Percentiles rank a stretch among this genome's conserved stretches.
These are phyloP conservation scores for Deilephila porcellus DNA, from an alignment of 2,888 invertebrate species.

Conservation along the genomic window DNA sequence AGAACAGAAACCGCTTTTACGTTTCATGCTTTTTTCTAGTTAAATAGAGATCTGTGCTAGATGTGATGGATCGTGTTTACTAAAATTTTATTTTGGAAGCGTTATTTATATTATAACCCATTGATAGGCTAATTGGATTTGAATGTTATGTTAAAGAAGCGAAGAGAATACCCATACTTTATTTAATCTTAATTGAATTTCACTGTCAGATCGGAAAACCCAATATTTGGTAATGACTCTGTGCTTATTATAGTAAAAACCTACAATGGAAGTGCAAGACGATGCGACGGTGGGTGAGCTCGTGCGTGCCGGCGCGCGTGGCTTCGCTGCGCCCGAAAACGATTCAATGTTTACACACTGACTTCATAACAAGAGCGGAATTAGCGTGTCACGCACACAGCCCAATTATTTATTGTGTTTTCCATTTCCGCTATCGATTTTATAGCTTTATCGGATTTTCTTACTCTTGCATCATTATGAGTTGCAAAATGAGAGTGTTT, in stretches of 20 bases:
- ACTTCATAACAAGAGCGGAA: constrained; percentile 20
- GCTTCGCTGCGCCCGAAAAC: constrained; percentile 44
- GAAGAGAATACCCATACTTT: too few relatives aligned
- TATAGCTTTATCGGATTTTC: not conserved
- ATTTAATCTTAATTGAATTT: too few relatives aligned
- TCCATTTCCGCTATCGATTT: constrained; percentile 5
- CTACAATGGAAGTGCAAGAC: not conserved
- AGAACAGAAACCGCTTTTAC: too few relatives aligned
- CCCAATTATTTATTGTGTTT: not conserved
- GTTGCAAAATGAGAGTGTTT: too few relatives aligned
- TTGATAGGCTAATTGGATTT: too few relatives aligned
- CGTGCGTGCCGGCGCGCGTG: constrained; percentile 25
- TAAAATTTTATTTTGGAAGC: too few relatives aligned
- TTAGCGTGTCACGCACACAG: constrained; percentile 12
- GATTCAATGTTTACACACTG: constrained; percentile 32
- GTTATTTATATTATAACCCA: too few relatives aligned
- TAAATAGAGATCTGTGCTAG: too few relatives aligned
- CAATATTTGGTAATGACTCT: not conserved
- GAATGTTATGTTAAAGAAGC: too few relatives aligned
- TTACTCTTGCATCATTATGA: too few relatives aligned
- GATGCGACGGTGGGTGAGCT: not conserved
- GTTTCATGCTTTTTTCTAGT: too few relatives aligned
- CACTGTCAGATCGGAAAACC: not conserved
- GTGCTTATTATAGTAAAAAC: not conserved
- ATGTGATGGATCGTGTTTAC: too few relatives aligned